Percentiles rank a stretch among this genome's conserved stretches.
Evolutionary conservation across 2,888 invertebrate genomes (phyloP).

Genomic region (Pogonocherus hispidulus): DNA sequence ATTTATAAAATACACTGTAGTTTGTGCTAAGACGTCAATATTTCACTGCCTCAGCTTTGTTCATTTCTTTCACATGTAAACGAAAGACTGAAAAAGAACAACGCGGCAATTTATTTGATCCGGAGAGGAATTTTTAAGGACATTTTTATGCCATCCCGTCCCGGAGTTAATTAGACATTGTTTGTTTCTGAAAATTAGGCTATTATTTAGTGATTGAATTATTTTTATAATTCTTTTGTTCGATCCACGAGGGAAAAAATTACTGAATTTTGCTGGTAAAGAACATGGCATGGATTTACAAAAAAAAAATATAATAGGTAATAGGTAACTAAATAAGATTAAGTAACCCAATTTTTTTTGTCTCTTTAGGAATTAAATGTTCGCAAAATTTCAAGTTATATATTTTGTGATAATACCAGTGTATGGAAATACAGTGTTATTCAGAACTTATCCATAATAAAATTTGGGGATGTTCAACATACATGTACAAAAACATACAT

Average conservation of each 20-base stretch:
- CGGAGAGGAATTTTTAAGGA: constrained; percentile 5
- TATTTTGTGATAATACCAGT: too few species aligned
- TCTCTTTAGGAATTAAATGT: too few species aligned
- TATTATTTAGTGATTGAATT: neutral
- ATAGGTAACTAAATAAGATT: too few species aligned
- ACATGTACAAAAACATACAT: too few species aligned
- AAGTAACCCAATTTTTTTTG: too few species aligned
- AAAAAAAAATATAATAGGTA: too few species aligned
- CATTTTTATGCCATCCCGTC: constrained; percentile 7
- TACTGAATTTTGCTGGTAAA: neutral
- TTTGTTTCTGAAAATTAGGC: constrained; percentile 8
- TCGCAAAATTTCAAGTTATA: too few species aligned
- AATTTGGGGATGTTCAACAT: too few species aligned
- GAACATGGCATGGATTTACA: neutral
- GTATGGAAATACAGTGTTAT: too few species aligned
- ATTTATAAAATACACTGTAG: constrained; percentile 45
- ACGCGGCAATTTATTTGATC: constrained; percentile 42
- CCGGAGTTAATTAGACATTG: constrained; percentile 15
- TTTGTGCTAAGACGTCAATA: constrained; percentile 49
- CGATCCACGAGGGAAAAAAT: neutral
- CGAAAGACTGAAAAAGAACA: constrained; percentile 35
- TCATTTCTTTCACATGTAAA: constrained; percentile 39
- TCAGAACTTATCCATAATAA: too few species aligned
- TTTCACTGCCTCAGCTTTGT: constrained; percentile 47
- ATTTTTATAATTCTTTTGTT: neutral